Percentiles rank a stretch among this genome's conserved stretches.
These are phyloP conservation scores for Deilephila porcellus DNA, from an alignment of 2,888 invertebrate species.

Conservation along the genomic window DNA sequence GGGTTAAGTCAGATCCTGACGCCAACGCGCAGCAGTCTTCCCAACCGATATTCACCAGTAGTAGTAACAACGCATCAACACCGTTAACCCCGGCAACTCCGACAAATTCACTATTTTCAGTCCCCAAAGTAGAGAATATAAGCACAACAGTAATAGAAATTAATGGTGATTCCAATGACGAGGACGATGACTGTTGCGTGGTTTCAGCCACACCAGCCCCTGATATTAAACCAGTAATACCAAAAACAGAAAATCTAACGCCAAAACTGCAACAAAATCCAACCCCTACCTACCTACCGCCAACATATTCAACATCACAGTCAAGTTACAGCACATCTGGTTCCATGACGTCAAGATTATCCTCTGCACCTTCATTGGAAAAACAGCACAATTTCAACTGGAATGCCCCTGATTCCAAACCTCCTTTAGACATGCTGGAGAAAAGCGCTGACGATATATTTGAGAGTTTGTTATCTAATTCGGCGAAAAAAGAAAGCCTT, in stretches of 20 bases:
- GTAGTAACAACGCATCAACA: not conserved
- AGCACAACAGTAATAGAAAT: conserved; percentile 75
- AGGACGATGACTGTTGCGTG: conserved; percentile 80
- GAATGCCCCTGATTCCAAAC: conserved; percentile 79
- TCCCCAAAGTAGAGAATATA: conserved; percentile 70
- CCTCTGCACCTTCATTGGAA: conserved; percentile 62
- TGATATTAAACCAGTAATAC: conserved; percentile 72
- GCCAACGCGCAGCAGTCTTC: conserved; percentile 37
- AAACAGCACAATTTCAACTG: conserved; percentile 80
- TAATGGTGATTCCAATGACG: conserved; percentile 79
- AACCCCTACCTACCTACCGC: conserved; percentile 55
- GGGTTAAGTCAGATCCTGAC: conserved; percentile 71
- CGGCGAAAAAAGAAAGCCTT: conserved; percentile 70
- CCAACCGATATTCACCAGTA: conserved; percentile 43
- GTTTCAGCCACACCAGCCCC: conserved; percentile 78
- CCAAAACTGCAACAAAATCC: conserved; percentile 44
- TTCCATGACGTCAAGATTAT: conserved; percentile 51
- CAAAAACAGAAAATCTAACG: conserved; percentile 66
- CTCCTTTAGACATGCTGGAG: conserved; percentile 71
- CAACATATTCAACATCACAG: conserved; percentile 56
- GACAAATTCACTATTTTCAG: conserved; percentile 59
- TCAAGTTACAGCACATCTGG: conserved; percentile 53
- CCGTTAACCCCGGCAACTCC: not conserved
- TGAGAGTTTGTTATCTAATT: conserved; percentile 72
- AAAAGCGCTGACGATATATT: conserved; percentile 81